Conservation (phyloP, 2,113 vertebrate species). For the Indicator maculatus region DNA sequence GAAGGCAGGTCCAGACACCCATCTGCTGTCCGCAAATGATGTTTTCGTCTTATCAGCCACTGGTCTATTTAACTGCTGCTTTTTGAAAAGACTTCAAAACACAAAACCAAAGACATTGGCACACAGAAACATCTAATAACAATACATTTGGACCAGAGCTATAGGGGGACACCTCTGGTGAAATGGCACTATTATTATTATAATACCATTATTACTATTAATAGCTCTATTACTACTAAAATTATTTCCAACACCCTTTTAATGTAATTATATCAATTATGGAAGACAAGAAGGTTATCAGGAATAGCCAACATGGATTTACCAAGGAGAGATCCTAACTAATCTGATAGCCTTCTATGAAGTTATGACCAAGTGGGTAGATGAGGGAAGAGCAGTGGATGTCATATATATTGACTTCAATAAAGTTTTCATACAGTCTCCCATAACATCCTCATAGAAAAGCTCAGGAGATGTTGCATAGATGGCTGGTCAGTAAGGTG, state of each 20-base stretch:
- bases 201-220: background rate
- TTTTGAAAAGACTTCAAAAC: slow-evolving; percentile 49
- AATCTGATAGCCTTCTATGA: too few relatives aligned
- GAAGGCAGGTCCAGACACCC: background rate
- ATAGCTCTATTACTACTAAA: background rate
- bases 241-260: background rate
- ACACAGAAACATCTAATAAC: background rate
- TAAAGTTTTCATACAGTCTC: too few relatives aligned
- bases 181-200: background rate
- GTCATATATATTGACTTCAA: too few relatives aligned
- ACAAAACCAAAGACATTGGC: background rate
- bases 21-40: background rate
- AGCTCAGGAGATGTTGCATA: too few relatives aligned
- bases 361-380: too few relatives aligned
- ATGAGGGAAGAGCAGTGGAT: too few relatives aligned
- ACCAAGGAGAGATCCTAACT: too few relatives aligned
- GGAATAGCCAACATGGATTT: too few relatives aligned
- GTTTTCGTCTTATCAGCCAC: slow-evolving; percentile 19
- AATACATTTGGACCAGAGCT: background rate
- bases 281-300: too few relatives aligned
- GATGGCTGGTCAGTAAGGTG: too few relatives aligned
- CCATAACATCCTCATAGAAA: too few relatives aligned
- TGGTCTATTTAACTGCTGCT: slow-evolving; percentile 11
- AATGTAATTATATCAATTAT: background rate
- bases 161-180: background rate